Conservation (phyloP, 2,888 invertebrate genomes). For the Mimachlamys varia region DNA sequence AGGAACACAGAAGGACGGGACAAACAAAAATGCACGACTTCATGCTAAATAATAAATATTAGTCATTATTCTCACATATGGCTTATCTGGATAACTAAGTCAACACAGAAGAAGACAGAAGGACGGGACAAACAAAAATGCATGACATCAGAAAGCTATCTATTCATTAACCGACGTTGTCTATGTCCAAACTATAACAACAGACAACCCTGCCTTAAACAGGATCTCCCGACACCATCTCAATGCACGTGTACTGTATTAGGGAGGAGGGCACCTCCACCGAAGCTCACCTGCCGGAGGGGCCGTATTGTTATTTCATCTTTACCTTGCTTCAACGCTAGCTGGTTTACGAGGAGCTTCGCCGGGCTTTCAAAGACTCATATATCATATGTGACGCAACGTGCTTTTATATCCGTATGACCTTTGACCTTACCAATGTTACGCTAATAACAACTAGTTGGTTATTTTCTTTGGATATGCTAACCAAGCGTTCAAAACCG, state of each 20-base stretch:
- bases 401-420: not conserved
- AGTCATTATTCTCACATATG: too few species aligned
- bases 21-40: not conserved
- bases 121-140: not conserved
- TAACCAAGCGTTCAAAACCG: not conserved
- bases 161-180: not conserved
- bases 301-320: not conserved
- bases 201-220: not conserved
- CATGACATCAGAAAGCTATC: not conserved
- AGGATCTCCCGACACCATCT: not conserved
- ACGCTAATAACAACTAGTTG: not conserved
- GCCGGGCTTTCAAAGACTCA: constrained; percentile 31
- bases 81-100: too few species aligned
- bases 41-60: too few species aligned
- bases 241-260: not conserved
- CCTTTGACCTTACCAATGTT: constrained; percentile 16
- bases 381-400: constrained; percentile 19
- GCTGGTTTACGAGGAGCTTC: constrained; percentile 19
- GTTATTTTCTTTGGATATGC: constrained; percentile 31
- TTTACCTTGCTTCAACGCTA: not conserved
- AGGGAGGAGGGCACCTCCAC: not conserved
- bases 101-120: too few species aligned
- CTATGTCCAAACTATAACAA: not conserved
- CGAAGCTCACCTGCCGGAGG: not conserved
- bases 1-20: too few species aligned